Conservation (phyloP, 2,888 invertebrate species). For the Drosophila parthenogenetica region DNA sequence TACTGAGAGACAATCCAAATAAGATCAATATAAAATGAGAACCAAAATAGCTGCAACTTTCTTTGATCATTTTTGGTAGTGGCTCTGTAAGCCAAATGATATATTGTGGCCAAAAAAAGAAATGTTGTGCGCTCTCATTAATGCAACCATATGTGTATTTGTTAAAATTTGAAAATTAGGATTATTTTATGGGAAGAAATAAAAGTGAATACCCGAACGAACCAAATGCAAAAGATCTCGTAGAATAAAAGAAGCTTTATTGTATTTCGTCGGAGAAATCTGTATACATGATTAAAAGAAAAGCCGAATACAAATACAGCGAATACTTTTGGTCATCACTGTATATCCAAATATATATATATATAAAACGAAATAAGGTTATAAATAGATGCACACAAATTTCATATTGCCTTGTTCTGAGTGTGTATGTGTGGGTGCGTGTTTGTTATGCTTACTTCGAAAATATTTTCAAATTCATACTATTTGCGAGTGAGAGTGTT, state of each 20-base stretch:
- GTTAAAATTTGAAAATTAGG: too few relatives aligned
- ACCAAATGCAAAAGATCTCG: too few relatives aligned
- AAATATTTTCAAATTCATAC: background rate
- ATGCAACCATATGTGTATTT: background rate
- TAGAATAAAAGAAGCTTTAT: too few relatives aligned
- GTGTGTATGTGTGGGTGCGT: background rate
- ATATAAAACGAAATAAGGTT: background rate
- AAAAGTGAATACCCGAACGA: too few relatives aligned
- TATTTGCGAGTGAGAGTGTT: background rate
- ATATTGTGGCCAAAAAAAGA: background rate
- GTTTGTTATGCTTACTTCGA: background rate
- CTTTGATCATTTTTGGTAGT: background rate
- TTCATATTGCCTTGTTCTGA: too few relatives aligned
- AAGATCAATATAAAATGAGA: background rate
- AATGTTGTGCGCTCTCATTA: conserved; percentile 3
- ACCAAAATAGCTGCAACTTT: background rate
- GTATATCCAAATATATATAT: background rate
- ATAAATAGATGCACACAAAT: background rate
- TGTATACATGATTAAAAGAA: too few relatives aligned
- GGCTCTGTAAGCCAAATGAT: background rate
- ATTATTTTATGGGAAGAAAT: too few relatives aligned
- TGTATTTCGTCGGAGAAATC: too few relatives aligned
- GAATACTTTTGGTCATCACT: too few relatives aligned
- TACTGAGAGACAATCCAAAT: background rate
- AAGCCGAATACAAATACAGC: too few relatives aligned